phyloP scores from a whole-genome alignment of 2,888 invertebrate species.

The Melanotus villosus region DNA sequence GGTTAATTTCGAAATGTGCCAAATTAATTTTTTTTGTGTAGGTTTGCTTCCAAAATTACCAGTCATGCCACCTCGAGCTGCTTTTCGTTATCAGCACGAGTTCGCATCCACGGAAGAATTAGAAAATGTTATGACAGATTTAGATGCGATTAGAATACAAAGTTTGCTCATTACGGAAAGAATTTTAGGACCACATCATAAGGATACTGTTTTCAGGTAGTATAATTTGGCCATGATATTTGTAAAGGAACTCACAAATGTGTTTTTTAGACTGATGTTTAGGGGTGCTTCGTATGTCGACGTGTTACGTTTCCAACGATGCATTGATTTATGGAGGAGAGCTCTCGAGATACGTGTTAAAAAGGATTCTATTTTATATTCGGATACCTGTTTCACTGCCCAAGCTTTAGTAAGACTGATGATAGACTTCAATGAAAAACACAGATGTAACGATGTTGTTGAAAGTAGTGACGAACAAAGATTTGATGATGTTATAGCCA shows the following conservation, averaged over 20 bases:
- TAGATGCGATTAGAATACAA: constrained; percentile 90
- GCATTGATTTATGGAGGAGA: constrained; percentile 90
- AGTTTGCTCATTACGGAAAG: constrained; percentile 90
- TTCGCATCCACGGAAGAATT: constrained; percentile 82
- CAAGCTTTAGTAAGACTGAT: constrained; percentile 89
- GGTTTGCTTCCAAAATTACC: constrained; percentile 70
- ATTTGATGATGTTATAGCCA: constrained; percentile 80
- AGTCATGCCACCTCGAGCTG: constrained; percentile 71
- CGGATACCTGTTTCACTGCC: constrained; percentile 89
- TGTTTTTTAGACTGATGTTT: constrained; percentile 65
- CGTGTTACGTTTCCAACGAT: constrained; percentile 82
- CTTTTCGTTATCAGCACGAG: constrained; percentile 81
- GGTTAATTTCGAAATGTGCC: not conserved
- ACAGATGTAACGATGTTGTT: constrained; percentile 69
- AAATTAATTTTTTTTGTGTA: constrained; percentile 46
- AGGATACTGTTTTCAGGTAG: constrained; percentile 85
- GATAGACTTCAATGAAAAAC: constrained; percentile 79
- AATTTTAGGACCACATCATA: constrained; percentile 87
- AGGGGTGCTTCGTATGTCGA: constrained; percentile 83
- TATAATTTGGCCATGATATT: too few relatives aligned
- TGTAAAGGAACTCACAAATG: too few relatives aligned
- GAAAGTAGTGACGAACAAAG: constrained; percentile 72
- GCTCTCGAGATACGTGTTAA: constrained; percentile 85
- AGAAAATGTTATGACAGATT: constrained; percentile 80
- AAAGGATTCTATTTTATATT: constrained; percentile 82